Evolutionary conservation across 2,888 invertebrate species (phyloP).

Genomic region (Philereme transversata): DNA sequence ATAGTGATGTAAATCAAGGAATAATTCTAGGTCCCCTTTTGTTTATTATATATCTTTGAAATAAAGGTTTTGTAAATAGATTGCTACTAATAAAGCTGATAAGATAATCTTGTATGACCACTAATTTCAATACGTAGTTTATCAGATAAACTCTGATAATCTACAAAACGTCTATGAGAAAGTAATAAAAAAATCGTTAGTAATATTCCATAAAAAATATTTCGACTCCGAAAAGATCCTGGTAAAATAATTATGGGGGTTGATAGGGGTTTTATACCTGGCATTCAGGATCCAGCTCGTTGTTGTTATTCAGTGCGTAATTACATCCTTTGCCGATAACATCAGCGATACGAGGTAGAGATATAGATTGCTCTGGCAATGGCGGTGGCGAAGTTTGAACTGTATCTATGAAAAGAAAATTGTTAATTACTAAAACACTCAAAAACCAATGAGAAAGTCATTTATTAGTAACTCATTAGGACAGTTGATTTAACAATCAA

Average conservation of each 20-base stretch:
- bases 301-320: slow-evolving; percentile 65
- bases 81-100: neutral
- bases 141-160: no score
- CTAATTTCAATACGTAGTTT: no score
- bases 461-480: no score
- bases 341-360: slow-evolving; percentile 56
- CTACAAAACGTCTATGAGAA: no score
- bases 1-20: slow-evolving; percentile 2
- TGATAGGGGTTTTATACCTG: slow-evolving; percentile 75
- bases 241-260: no score
- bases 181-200: no score
- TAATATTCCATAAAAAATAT: no score
- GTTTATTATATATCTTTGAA: neutral
- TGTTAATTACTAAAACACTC: no score
- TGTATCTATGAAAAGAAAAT: slow-evolving; percentile 49
- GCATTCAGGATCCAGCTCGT: slow-evolving; percentile 77
- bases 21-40: slow-evolving; percentile 1
- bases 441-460: no score
- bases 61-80: neutral
- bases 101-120: no score
- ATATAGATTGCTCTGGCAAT: slow-evolving; percentile 46
- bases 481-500: no score
- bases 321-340: slow-evolving; percentile 66
- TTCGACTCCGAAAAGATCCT: no score
- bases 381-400: slow-evolving; percentile 54